Evolutionary conservation across 2,113 vertebrate genomes (phyloP), one percentile per base, ranked within the genome.

Genomic region (Triplophysa tibetana): DNA sequence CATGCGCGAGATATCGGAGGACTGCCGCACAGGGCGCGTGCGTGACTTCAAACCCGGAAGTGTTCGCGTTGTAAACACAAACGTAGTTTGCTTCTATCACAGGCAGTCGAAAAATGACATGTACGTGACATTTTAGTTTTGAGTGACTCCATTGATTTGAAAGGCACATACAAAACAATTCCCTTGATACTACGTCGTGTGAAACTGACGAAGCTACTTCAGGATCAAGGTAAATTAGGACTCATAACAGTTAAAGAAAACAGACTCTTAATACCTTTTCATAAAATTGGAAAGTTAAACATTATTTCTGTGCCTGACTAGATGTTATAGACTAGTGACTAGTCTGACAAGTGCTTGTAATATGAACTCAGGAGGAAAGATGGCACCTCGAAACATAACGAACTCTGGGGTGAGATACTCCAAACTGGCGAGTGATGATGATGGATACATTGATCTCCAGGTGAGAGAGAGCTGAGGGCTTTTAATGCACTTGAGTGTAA

Each of bases 391-490:
- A 33, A 96, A 92, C 76, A 91, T 90, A 0, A 89, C 95, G 21
- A 82, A 94, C 19, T 82, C 90, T 86, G 94, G 92, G 85, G 95
- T 98, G 1, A 95, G 94, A 67, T 99, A 99, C 82, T 98, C 97
- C 62, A 95, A 95, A 84, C 90, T 99, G 54, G 89, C 96, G 24
- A 93, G 92, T 86, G 95, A 95, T 1, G 97, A 99, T 1, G 96
- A 98, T 75, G 96, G 96, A 11, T 99, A 99, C 89, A 99, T 95
- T 23, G 98, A 99, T 84, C 89, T 99, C 84, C 98, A 99, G 97
- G 97, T 98, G 83, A 88, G 76, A 50, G 23, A 45, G 43, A 45
- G 43, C 1, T 4, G 5, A 10, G 12, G 16, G 56, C 7, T 48
- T 58, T n/a, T 69, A 50, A 41, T 52, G 21, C 33, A 14, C 19